Base-by-base conservation (phyloP, 2,888 invertebrate species). In the Megastigmus dorsalis region DNA sequence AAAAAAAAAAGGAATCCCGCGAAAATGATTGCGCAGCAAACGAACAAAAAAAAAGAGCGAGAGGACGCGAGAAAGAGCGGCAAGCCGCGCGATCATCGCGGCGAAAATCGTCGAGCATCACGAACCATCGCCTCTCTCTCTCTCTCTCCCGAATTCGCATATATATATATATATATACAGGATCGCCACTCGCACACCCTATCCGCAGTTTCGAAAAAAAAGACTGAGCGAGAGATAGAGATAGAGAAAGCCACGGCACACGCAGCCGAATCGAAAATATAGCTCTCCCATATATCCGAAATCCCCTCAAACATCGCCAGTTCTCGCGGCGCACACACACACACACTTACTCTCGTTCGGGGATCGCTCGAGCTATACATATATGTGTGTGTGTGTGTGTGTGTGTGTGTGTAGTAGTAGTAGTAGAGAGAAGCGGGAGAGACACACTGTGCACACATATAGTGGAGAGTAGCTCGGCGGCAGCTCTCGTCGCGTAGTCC, bases 251-350 rank as follows among this genome's bases (percentile, higher is more conserved):
- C 28, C 7, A n/a, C 10, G 52, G 13, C 43, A 48, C 60, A 10
- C 33, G 38, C 36, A 15, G 33, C 10, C 28, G 13, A 59, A 59
- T n/a, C n/a, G n/a, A n/a, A n/a, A n/a, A n/a, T n/a, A n/a, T n/a
- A n/a, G n/a, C n/a, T n/a, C n/a, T n/a, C 43, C 48, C 60, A 10
- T 20, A 26, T 20, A 15, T 18, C 10, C 28, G 13, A 59, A 59
- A 66, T 59, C 52, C 41, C 72, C 57, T 54, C 20, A 43, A 72
- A 72, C 65, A 65, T 55, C 55, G 52, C 36, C 23, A 55, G 13
- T n/a, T n/a, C n/a, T n/a, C n/a, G n/a, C n/a, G n/a, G n/a, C n/a
- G n/a, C n/a, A n/a, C n/a, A n/a, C n/a, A n/a, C n/a, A n/a, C n/a
- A n/a, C n/a, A n/a, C n/a, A n/a, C n/a, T n/a, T n/a, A n/a, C n/a